phyloP scores from a whole-genome alignment of 2,113 vertebrate genomes.

The Zosterops japonicus region DNA sequence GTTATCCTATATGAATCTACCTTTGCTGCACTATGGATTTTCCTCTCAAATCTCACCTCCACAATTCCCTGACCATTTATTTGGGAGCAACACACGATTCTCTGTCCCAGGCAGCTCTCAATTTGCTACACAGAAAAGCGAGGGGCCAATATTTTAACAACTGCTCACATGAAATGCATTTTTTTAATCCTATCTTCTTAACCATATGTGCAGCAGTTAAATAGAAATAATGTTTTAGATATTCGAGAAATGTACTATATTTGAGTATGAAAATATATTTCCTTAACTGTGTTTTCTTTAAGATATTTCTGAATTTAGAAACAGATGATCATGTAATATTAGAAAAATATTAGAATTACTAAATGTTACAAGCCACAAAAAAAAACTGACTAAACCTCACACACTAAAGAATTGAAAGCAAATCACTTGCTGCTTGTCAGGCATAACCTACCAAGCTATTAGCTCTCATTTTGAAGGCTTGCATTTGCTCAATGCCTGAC shows the following conservation, averaged over 20 bases:
- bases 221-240: neutral
- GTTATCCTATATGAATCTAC: neutral
- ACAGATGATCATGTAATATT: neutral
- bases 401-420: neutral
- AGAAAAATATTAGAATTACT: neutral
- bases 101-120: neutral
- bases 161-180: neutral
- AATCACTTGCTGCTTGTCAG: neutral
- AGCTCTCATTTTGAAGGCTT: neutral
- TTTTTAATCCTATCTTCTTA: neutral
- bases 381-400: neutral
- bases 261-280: neutral
- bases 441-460: neutral
- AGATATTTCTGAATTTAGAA: neutral
- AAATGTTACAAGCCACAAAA: neutral
- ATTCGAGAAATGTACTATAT: neutral
- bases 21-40: neutral
- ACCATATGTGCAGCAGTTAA: neutral
- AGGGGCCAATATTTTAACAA: neutral
- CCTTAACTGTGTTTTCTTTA: neutral
- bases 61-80: neutral
- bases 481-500: conserved; percentile 3
- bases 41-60: neutral
- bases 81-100: neutral
- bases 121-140: neutral